phyloP scores from a whole-genome alignment of 2,888 invertebrate species.

The Plagodis pulveraria region DNA sequence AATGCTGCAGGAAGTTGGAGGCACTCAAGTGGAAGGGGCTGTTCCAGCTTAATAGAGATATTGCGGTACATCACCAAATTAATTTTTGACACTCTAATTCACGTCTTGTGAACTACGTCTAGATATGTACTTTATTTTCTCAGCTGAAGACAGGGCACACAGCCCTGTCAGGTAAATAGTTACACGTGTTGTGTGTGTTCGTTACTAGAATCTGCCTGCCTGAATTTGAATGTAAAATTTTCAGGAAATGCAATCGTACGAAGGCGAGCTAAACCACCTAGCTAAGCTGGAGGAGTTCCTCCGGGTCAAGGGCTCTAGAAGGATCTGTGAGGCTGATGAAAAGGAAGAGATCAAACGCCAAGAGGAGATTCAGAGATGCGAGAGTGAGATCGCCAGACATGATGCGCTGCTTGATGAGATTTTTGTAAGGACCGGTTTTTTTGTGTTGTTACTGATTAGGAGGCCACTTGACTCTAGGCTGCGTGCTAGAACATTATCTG shows the following conservation, averaged over 20 bases:
- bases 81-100: no score
- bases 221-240: background rate
- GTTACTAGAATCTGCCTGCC: no score
- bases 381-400: slow-evolving; percentile 89
- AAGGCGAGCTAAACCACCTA: slow-evolving; percentile 93
- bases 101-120: no score
- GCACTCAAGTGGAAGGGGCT: slow-evolving; percentile 90
- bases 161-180: no score
- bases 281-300: slow-evolving; percentile 93
- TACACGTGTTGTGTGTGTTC: no score
- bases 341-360: slow-evolving; percentile 89
- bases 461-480: no score
- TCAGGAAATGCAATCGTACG: slow-evolving; percentile 94
- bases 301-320: slow-evolving; percentile 91
- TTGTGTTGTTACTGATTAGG: background rate
- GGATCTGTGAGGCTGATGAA: slow-evolving; percentile 90
- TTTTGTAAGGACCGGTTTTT: slow-evolving; percentile 76
- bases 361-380: slow-evolving; percentile 87
- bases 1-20: slow-evolving; percentile 90
- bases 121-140: no score
- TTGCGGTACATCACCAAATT: slow-evolving; percentile 53
- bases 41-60: slow-evolving; percentile 88
- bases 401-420: slow-evolving; percentile 90
- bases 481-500: no score
- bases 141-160: no score